phyloP scores from a whole-genome alignment of 2,113 vertebrate species.

The Ibidorhyncha struthersii region DNA sequence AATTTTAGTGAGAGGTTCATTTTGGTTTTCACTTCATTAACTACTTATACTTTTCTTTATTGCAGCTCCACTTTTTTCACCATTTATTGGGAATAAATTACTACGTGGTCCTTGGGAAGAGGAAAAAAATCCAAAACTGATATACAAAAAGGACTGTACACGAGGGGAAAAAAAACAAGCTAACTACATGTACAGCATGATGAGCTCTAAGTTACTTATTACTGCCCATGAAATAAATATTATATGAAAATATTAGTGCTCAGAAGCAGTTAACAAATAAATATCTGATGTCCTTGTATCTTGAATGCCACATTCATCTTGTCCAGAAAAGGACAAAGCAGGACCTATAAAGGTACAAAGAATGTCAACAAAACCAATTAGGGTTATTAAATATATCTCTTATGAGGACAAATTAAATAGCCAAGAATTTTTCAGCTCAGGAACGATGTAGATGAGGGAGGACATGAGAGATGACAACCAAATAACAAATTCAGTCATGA shows the following conservation, averaged over 20 bases:
- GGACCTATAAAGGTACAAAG: neutral
- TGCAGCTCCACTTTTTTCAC: neutral
- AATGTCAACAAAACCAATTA: neutral
- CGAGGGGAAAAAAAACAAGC: rapidly evolving
- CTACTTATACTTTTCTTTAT: neutral
- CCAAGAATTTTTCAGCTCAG: neutral
- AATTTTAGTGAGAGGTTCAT: neutral
- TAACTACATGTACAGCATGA: neutral
- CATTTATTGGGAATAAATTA: neutral
- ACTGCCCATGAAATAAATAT: neutral
- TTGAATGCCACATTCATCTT: neutral
- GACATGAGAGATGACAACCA: neutral
- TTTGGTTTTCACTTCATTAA: neutral
- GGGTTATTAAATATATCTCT: neutral
- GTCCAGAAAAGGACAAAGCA: neutral
- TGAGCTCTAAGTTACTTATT: neutral
- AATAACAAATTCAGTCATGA: neutral
- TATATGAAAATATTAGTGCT: neutral
- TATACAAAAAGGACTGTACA: neutral
- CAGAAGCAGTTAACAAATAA: neutral
- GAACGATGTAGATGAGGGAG: neutral
- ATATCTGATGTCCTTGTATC: neutral
- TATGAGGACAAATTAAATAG: neutral
- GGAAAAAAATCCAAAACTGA: neutral
- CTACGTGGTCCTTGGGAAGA: neutral